Base-by-base conservation (phyloP, 1,140 invertebrate genomes). In the Amphibalanus amphitrite region DNA sequence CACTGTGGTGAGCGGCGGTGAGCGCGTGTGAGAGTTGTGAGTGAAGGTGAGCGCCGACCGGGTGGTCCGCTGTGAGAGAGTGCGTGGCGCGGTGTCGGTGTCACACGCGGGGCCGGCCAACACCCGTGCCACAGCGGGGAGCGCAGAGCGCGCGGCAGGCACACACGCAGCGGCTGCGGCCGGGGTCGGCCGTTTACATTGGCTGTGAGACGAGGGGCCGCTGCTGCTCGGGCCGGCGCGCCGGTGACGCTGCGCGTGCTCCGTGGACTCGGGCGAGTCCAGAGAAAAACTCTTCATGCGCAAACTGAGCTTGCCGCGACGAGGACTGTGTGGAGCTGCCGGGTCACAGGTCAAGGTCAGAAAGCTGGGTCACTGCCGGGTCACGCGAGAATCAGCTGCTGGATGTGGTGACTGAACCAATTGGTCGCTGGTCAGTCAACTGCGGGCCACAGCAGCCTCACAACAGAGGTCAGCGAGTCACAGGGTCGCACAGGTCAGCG, bases 241-340 rank as follows among this genome's bases (percentile, higher is more conserved):
- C 75, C 89, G 84, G 77, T 91, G 84, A 76, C 92, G 81, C 81
- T 90, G 88, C 67, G 86, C 85, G 77, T 91, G 89, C 81, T 94
- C 91, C 28, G 90, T 89, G 71, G 91, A 91, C 81, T 97, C 94
- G 28, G 93, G 93, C 20, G 92, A 95, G 80, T 97, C 95, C 85
- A 97, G 81, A 65, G 93, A 97, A 76, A 97, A 87, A 79, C 92
- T 95, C 85, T 97, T 97, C 94, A 97, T 97, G 77, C 95, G 87
- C 80, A 96, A 86, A 83, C 95, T 96, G 81, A 97, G 85, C 83
- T 95, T 92, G 85, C 95, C 92, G 72, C 93, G 87, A 79, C 93
- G 88, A 76, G 94, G 94, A 81, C 93, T 96, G 83, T 96, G 93
- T 73, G 93, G 93, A 76, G 93, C 94, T 96, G 88, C 69, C 75